Evolutionary conservation across 2,797 vertebrate genomes (phyloP).

Genomic region (Sebastes taczanowskii): DNA sequence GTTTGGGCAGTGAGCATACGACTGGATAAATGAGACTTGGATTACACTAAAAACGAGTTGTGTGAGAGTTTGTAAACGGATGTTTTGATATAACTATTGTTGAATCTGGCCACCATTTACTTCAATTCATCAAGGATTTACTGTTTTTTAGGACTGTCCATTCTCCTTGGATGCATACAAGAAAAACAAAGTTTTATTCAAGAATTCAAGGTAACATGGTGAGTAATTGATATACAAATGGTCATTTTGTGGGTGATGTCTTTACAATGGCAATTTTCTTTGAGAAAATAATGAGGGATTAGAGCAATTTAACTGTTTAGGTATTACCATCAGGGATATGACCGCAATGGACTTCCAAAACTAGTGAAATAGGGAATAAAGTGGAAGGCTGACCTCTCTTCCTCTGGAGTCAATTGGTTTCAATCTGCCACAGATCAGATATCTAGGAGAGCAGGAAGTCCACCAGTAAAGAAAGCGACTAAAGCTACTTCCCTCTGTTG

Average conservation of each 20-base stretch:
- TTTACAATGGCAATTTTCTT: neutral
- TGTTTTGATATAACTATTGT: neutral
- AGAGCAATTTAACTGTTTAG: neutral
- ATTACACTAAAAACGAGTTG: no score
- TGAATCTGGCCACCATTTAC: neutral
- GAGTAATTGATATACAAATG: no score
- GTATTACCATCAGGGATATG: neutral
- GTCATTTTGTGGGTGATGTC: neutral
- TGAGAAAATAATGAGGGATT: neutral
- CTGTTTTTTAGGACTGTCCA: neutral
- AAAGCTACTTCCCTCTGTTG: slow-evolving; percentile 7
- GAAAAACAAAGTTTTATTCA: neutral
- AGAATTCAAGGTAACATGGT: neutral
- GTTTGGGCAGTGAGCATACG: neutral
- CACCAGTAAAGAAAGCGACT: neutral
- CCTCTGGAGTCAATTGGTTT: neutral
- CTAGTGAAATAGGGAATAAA: neutral
- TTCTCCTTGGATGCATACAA: neutral
- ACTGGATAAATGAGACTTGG: neutral
- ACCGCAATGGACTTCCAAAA: neutral
- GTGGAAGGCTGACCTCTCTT: neutral
- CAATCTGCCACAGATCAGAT: slow-evolving; percentile 19
- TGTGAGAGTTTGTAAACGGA: no score
- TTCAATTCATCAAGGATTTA: neutral
- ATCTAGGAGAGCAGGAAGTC: slow-evolving; percentile 5